Conservation (phyloP, 2,888 invertebrate genomes). For the Lithophane leautieri region DNA sequence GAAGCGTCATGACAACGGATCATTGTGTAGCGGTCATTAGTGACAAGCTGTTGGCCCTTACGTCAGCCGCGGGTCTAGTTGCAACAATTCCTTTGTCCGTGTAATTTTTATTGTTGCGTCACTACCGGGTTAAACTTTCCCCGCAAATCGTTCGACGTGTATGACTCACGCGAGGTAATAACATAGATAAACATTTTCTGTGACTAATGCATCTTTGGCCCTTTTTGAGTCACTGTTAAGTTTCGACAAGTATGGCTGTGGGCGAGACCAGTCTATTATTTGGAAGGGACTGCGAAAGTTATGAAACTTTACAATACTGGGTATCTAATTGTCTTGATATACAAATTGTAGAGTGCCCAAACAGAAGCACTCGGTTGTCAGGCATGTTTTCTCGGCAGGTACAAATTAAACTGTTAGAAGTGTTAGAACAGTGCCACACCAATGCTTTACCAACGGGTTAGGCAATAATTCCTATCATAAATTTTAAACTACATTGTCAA, state of each 20-base stretch:
- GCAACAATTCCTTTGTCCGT: conserved; percentile 87
- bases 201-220: conserved; percentile 71
- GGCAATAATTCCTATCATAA: conserved; percentile 15
- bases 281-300: conserved; percentile 71
- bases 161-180: conserved; percentile 80
- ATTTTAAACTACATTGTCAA: conserved; percentile 24
- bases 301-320: conserved; percentile 57
- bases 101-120: conserved; percentile 89
- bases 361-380: not conserved
- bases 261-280: conserved; percentile 53
- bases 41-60: conserved; percentile 78
- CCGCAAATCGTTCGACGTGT: conserved; percentile 79
- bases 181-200: conserved; percentile 78
- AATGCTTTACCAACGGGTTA: conserved; percentile 7
- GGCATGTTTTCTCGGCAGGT: conserved; percentile 4
- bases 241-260: conserved; percentile 46
- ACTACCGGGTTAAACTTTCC: conserved; percentile 86
- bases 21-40: conserved; percentile 78
- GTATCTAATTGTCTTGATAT: conserved; percentile 19
- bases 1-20: conserved; percentile 62
- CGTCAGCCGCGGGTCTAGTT: conserved; percentile 78
- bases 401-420: conserved; percentile 5
- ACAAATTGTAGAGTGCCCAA: conserved; percentile 1
- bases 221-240: conserved; percentile 66
- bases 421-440: not conserved